Percentiles rank a stretch among this genome's conserved stretches.
Conservation (phyloP, 2,888 invertebrate species). For the Chelonus formosanus region DNA sequence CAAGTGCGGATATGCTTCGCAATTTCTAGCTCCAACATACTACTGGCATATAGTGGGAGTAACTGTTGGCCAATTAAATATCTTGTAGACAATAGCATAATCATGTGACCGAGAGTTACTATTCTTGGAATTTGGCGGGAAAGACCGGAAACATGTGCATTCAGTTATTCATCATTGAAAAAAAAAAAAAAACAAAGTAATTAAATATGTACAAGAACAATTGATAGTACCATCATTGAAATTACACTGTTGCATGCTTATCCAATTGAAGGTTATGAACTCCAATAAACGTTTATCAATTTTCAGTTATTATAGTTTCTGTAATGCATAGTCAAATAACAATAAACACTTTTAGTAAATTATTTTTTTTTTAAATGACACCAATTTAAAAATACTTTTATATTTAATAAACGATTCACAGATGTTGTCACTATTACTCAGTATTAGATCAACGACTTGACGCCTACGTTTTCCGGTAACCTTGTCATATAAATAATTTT, state of each 20-base stretch:
- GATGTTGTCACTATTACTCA: conserved; percentile 4
- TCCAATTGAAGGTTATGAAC: conserved; percentile 7
- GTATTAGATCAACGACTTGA: conserved; percentile 14
- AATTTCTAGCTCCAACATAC: neutral
- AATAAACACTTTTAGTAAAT: too few relatives aligned
- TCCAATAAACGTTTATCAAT: too few relatives aligned
- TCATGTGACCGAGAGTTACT: conserved; percentile 15
- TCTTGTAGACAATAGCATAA: conserved; percentile 10
- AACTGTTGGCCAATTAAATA: conserved; percentile 21
- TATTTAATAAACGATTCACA: neutral
- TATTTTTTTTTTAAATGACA: too few relatives aligned
- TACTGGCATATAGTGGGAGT: conserved; percentile 1
- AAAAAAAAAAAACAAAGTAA: conserved; percentile 13
- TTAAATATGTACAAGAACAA: neutral
- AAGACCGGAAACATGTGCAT: conserved; percentile 31
- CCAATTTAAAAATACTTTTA: neutral
- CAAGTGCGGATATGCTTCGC: conserved; percentile 14
- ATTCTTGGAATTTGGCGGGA: conserved; percentile 44
- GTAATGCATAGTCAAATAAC: too few relatives aligned
- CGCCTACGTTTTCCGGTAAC: conserved; percentile 28
- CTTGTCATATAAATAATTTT: conserved; percentile 21
- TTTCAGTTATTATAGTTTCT: too few relatives aligned
- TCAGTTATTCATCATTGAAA: conserved; percentile 20
- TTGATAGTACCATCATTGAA: conserved; percentile 48
- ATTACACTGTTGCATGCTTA: conserved; percentile 47